These are phyloP conservation scores for Triops longicaudatus DNA, from an alignment of 1,140 invertebrate genomes.

Conservation along the genomic window DNA sequence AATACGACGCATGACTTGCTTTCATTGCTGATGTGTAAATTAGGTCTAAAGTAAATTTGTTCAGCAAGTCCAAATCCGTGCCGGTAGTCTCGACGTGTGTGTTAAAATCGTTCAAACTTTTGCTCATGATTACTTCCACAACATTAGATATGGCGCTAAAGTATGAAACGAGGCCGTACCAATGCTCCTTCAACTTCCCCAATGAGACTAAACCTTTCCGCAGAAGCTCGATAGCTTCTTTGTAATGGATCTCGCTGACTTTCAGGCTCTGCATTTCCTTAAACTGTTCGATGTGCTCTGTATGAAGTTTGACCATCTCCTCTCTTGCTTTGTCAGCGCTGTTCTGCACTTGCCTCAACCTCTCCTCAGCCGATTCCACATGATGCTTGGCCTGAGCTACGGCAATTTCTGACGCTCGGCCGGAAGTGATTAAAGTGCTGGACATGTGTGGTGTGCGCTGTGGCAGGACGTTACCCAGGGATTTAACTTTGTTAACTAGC, in stretches of 20 bases:
- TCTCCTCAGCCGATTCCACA: background rate
- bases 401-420: conserved; percentile 12
- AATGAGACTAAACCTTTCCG: conserved; percentile 19
- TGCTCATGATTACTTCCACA: background rate
- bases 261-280: conserved; percentile 22
- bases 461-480: background rate
- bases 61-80: background rate
- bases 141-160: conserved; percentile 23
- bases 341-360: background rate
- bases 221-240: conserved; percentile 21
- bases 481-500: background rate
- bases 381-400: background rate
- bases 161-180: conserved; percentile 20
- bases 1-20: conserved; percentile 21
- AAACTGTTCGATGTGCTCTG: conserved; percentile 20
- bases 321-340: conserved; percentile 20
- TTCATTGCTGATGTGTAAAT: conserved; percentile 24
- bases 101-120: conserved; percentile 19
- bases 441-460: background rate
- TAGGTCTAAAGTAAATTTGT: conserved; percentile 6
- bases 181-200: conserved; percentile 17
- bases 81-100: conserved; percentile 18
- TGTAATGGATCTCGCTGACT: conserved; percentile 21
- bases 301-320: conserved; percentile 20
- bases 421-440: background rate